Evolutionary conservation across 2,888 invertebrate species (phyloP).

Genomic region (Pelosia muscerda): DNA sequence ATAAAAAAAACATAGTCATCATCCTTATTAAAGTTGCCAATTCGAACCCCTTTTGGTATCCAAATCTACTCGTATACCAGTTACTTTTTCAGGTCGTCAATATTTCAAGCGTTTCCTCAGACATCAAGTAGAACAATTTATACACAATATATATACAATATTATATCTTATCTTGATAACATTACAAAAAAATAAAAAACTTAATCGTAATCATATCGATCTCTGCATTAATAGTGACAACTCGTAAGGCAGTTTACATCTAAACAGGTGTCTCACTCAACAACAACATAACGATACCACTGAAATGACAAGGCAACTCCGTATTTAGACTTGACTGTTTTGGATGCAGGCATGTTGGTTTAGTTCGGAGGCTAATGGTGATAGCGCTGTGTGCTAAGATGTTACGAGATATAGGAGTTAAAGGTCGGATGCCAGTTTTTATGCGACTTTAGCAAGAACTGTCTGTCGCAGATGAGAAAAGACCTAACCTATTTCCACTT

Average conservation of each 20-base stretch:
- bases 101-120: no score
- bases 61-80: no score
- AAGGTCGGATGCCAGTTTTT: slow-evolving; percentile 23
- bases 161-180: not conserved
- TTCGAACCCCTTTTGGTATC: no score
- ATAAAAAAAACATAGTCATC: no score
- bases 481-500: slow-evolving; percentile 15
- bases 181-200: not conserved
- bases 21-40: no score
- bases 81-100: no score
- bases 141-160: no score
- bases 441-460: slow-evolving; percentile 13
- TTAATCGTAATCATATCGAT: slow-evolving; percentile 25
- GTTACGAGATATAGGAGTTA: slow-evolving; percentile 21
- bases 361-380: slow-evolving; percentile 42
- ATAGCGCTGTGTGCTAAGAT: slow-evolving; percentile 23
- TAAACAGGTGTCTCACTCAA: slow-evolving; percentile 33
- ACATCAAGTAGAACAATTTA: no score
- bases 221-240: slow-evolving; percentile 12
- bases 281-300: slow-evolving; percentile 48
- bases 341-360: slow-evolving; percentile 32
- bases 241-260: slow-evolving; percentile 34
- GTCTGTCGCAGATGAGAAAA: slow-evolving; percentile 12
- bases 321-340: slow-evolving; percentile 51
- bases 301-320: slow-evolving; percentile 45